Conservation (phyloP, 2,113 vertebrate species). For the Upupa epops region DNA sequence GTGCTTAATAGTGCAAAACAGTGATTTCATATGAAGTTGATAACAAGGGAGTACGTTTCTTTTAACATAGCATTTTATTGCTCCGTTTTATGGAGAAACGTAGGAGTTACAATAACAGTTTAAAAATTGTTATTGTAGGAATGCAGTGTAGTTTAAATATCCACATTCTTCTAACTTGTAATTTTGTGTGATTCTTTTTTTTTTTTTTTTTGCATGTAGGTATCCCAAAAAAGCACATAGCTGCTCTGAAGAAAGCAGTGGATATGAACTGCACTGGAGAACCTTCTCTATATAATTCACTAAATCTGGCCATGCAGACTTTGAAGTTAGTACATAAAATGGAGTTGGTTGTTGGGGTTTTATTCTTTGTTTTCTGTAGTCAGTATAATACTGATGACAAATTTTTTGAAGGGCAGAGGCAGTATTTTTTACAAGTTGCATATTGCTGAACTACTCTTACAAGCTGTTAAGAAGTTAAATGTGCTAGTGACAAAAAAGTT, state of each 20-base stretch:
- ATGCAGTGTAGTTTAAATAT: background rate
- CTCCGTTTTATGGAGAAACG: background rate
- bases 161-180: background rate
- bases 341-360: background rate
- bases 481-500: background rate
- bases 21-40: background rate
- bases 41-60: background rate
- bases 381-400: background rate
- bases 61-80: background rate
- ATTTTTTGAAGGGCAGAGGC: background rate
- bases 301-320: conserved; percentile 88
- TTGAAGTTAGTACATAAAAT: conserved; percentile 85
- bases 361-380: background rate
- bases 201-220: conserved; percentile 74
- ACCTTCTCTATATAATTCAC: conserved; percentile 94
- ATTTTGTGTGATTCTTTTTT: background rate
- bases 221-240: conserved; percentile 88
- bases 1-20: background rate
- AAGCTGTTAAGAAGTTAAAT: background rate
- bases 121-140: background rate
- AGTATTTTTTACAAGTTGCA: background rate
- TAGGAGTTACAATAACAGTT: background rate
- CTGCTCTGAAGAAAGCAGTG: conserved; percentile 88
- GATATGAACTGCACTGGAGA: conserved; percentile 90
- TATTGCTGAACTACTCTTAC: background rate